phyloP scores from a whole-genome alignment of 1,140 invertebrate genomes.

The Palaemon carinicauda region DNA sequence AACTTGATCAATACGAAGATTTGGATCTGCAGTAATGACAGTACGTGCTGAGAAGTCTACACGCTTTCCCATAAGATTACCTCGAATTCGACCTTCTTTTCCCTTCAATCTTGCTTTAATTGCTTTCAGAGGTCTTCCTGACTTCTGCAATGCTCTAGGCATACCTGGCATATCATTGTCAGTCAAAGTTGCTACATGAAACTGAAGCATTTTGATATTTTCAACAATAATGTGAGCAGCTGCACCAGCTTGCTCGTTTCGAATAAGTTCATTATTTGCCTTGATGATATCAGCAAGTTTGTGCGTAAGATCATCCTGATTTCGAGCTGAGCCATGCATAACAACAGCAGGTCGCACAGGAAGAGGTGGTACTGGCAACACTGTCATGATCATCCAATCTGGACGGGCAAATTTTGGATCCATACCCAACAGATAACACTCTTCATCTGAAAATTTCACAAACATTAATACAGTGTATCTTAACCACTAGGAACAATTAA shows the following conservation, averaged over 20 bases:
- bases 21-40: slow-evolving; percentile 99
- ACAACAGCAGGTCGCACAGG: slow-evolving; percentile 93
- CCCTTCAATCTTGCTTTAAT: slow-evolving; percentile 82
- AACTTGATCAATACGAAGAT: slow-evolving; percentile 97
- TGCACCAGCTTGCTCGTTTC: slow-evolving; percentile 95
- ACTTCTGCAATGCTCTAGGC: slow-evolving; percentile 98
- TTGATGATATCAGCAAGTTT: slow-evolving; percentile 99
- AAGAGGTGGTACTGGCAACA: slow-evolving; percentile 96
- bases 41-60: slow-evolving; percentile 99
- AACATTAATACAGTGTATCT: background rate
- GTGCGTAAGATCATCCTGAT: slow-evolving; percentile 98
- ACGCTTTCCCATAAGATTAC: slow-evolving; percentile 99
- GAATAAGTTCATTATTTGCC: slow-evolving; percentile 93
- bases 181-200: slow-evolving; percentile 96
- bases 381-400: slow-evolving; percentile 99
- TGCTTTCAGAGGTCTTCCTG: slow-evolving; percentile 97
- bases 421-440: slow-evolving; percentile 95
- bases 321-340: slow-evolving; percentile 99
- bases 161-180: slow-evolving; percentile 99
- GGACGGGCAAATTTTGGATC: slow-evolving; percentile 95
- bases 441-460: slow-evolving; percentile 77
- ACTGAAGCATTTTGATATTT: slow-evolving; percentile 98
- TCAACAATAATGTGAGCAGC: slow-evolving; percentile 96
- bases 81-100: slow-evolving; percentile 98
- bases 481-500: too few species aligned